phyloP scores from a whole-genome alignment of 2,113 vertebrate species.

The Amia ocellicauda region DNA sequence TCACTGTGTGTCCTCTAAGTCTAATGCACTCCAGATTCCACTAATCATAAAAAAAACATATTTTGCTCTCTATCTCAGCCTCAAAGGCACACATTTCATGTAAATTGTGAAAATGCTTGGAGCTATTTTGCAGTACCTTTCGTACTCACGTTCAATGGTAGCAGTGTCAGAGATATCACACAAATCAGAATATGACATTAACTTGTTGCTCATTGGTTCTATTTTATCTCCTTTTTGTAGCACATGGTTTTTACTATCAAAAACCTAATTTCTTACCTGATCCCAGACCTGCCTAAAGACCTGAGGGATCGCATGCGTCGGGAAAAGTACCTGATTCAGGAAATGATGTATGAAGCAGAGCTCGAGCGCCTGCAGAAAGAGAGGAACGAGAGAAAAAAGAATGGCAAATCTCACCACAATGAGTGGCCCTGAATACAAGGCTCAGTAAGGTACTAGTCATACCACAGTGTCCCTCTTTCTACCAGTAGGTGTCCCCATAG shows the following conservation, averaged over 20 bases:
- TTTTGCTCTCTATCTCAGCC: too few species aligned
- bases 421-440: constrained; percentile 79
- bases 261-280: constrained; percentile 93
- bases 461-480: too few species aligned
- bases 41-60: too few species aligned
- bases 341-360: constrained; percentile 97
- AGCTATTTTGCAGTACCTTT: too few species aligned
- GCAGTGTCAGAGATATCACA: neutral
- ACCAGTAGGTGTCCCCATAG: too few species aligned
- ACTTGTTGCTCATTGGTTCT: neutral
- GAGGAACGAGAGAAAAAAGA: constrained; percentile 80
- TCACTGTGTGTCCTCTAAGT: too few species aligned
- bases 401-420: constrained; percentile 76
- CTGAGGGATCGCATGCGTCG: constrained; percentile 91
- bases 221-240: constrained; percentile 55
- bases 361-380: constrained; percentile 87
- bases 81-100: too few species aligned
- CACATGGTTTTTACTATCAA: constrained; percentile 96
- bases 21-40: too few species aligned
- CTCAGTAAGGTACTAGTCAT: too few species aligned
- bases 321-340: constrained; percentile 96
- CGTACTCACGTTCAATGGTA: neutral
- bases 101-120: too few species aligned
- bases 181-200: neutral
- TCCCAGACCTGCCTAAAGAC: constrained; percentile 95